phyloP scores from a whole-genome alignment of 2,797 vertebrate species.

The Tinamus major region DNA sequence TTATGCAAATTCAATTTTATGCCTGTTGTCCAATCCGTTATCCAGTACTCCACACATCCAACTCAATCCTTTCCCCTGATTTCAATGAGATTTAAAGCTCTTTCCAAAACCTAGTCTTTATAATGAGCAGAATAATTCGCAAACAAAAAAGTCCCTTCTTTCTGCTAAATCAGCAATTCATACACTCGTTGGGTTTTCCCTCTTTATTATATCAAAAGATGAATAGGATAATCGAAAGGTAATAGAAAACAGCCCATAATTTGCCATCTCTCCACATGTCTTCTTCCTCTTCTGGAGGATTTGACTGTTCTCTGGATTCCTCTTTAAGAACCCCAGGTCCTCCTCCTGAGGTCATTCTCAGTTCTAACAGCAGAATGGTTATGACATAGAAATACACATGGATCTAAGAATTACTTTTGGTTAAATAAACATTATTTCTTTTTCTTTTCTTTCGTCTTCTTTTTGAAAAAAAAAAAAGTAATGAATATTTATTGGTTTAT shows the following conservation, averaged over 20 bases:
- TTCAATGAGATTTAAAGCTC: neutral
- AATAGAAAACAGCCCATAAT: neutral
- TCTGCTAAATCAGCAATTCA: neutral
- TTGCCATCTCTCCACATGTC: neutral
- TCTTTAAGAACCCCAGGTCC: neutral
- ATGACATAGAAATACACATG: neutral
- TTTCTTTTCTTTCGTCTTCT: neutral
- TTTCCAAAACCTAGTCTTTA: neutral
- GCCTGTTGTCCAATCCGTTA: neutral
- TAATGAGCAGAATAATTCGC: neutral
- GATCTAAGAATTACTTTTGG: neutral
- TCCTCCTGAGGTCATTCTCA: neutral
- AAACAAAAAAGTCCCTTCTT: neutral
- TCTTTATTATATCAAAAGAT: neutral
- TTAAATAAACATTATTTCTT: neutral
- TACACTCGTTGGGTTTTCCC: neutral
- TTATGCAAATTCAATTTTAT: neutral
- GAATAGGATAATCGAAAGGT: neutral
- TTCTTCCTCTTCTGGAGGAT: neutral
- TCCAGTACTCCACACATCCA: neutral
- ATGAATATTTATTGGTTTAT: neutral
- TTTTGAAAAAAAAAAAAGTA: neutral
- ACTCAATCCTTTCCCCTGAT: neutral
- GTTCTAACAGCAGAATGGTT: neutral
- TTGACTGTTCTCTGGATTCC: neutral